phyloP scores from a whole-genome alignment of 2,888 invertebrate species.

The Saturnia pavonia region DNA sequence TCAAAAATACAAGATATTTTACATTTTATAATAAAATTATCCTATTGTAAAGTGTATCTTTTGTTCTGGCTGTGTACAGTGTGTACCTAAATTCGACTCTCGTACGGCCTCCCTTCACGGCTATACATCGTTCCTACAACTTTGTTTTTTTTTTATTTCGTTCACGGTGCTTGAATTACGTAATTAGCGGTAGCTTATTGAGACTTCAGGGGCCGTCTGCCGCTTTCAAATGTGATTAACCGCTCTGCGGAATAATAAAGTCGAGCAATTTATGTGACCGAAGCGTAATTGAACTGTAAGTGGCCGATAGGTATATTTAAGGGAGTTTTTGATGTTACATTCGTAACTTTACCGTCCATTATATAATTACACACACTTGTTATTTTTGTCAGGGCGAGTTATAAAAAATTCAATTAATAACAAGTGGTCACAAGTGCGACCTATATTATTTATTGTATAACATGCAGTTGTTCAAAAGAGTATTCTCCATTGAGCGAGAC shows the following conservation, averaged over 20 bases:
- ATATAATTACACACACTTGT: constrained; percentile 47
- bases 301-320: constrained; percentile 9
- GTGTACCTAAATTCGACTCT: not conserved
- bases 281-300: constrained; percentile 25
- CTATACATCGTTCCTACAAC: constrained; percentile 58
- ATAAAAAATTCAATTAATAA: constrained; percentile 65
- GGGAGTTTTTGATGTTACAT: constrained; percentile 7
- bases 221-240: constrained; percentile 59
- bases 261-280: constrained; percentile 33
- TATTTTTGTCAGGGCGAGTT: constrained; percentile 44
- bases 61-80: not conserved
- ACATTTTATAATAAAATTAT: not conserved
- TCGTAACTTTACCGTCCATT: constrained; percentile 14
- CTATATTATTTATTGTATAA: constrained; percentile 66
- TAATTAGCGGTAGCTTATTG: constrained; percentile 75
- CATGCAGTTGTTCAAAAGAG: constrained; percentile 42
- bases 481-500: constrained; percentile 46
- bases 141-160: constrained; percentile 68
- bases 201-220: constrained; percentile 58
- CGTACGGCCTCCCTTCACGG: constrained; percentile 54
- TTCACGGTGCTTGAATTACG: constrained; percentile 76
- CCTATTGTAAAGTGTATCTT: not conserved
- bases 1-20: not conserved
- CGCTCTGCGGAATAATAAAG: constrained; percentile 49
- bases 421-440: constrained; percentile 75